Base-by-base conservation (phyloP, 2,113 vertebrate species). In the Apus apus region DNA sequence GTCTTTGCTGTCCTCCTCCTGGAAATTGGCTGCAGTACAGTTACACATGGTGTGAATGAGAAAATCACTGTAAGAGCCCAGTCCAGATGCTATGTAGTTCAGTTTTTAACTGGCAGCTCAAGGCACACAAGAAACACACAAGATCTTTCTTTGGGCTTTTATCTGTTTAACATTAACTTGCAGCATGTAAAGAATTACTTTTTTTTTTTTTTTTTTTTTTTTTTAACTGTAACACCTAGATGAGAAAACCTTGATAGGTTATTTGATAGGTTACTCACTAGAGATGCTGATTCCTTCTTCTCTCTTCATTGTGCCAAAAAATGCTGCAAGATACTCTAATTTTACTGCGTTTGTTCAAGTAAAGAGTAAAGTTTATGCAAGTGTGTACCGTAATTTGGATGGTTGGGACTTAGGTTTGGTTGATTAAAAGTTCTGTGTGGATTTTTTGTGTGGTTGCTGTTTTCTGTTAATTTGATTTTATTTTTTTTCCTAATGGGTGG, bases 41-140 rank as follows among this genome's bases (percentile, higher is more conserved):
- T 4, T n/a, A 3, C 1, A 2, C 1, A 0, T 1, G 6, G 9
- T 5, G 48, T 1, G 9, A 56, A 4, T 8, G 5, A 8, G 29
- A 51, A 22, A 22, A 3, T 11, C 34, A 20, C 27, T 54, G 22
- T 8, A 29, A 14, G 29, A 56, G 12, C 43, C 57, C 38, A 45
- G 9, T 46, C 20, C 25, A 30, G 7, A 13, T 8, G 38, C 27
- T 30, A 6, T 6, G 3, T 4, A 13, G 15, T 22, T 22, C 6
- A 5, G 22, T 26, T 71, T 25, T 43, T 40, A 36, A 8, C 21
- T 29, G n/a, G 6, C 22, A 29, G 9, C 17, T 45, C 22, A 23
- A 50, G n/a, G 18, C 40, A 22, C 3, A 18, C 40, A 50, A 11
- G 54, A 66, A 80, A 71, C 15, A 9, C 5, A 38, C 1, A 29